Base-by-base conservation (phyloP, 2,888 invertebrate species). In the Drosophila anceps region DNA sequence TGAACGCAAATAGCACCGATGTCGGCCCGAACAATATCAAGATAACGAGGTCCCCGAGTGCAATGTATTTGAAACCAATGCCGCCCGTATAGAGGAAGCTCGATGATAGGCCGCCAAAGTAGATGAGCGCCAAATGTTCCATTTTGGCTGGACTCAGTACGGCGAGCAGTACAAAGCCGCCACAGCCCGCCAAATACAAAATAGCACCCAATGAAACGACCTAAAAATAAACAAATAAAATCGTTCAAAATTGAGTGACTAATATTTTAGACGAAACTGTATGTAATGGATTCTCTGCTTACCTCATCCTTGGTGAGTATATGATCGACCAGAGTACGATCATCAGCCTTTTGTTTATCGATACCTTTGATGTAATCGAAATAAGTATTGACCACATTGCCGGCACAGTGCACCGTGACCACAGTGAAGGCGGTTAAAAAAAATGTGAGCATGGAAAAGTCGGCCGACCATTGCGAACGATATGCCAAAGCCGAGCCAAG, bases 51-150 rank as follows among this genome's bases (percentile, higher is more conserved):
- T 98, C 98, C 60, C 98, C 98, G 53, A 98, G 94, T 4, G 98
- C 98, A 87, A 98, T 98, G 91, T 98, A 98, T 93, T 98, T 98
- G 66, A 98, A 95, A 69, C 98, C 98, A 84, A 98, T 97, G 54
- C 98, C 98, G 66, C 98, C 98, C 1, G 98, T 98, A 90, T 98
- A 98, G n/a, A 98, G 94, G 93, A 98, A 98, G 79, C 98, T 98
- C 61, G 98, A 97, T 31, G 98, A 98, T 62, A 98, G 93, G 2
- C 98, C 98, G 64, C 98, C 98, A 93, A 98, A 98, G 92, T 98
- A 98, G 1, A 98, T 97, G 53, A 98, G 93, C 8, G 98, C 98
- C 82, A 98, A 94, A 92, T 98, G 98, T 93, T 98, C 98, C 97
- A 98, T 97, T 93, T 96, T 96, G 0, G 98, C 98, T 13, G 98